Evolutionary conservation across 2,888 invertebrate species (phyloP), one percentile per base, ranked within the genome.

Genomic region (Pachycephus smyrnensis): DNA sequence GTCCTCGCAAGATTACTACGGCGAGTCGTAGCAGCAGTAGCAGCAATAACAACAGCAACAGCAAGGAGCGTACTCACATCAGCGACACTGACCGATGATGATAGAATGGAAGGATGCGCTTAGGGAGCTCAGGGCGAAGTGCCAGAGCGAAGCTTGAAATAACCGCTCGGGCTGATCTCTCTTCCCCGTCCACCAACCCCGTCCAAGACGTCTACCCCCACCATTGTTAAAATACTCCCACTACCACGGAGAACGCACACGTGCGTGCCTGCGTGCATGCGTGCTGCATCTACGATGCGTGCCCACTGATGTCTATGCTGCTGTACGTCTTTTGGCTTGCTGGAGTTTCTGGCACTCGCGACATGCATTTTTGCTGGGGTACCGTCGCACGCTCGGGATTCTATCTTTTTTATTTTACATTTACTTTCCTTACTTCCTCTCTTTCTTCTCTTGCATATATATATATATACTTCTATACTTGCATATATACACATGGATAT

Each of bases 71-170:
- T 9, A 71, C 71, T 71, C n/a, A 71, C 32, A 23, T 55, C 32
- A 71, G 31, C 71, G 71, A 71, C 71, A 71, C 71, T 71, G 71
- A 71, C 71, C 71, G 69, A 77, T 68, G 77, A 75, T 80, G 80
- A 82, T 82, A 55, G 55, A 23, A 55, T 55, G 55, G 55, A 82
- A 86, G 83, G 86, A 87, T 85, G 79, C 86, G 84, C 86, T 81
- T 81, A 83, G 86, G 86, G 84, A 88, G 89, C 90, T 90, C 88
- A 88, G 87, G 89, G 88, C 90, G 86, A 89, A 91, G 90, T 90
- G 91, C 89, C 90, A 88, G 87, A 88, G 82, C 84, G 88, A 86
- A 83, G 90, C 91, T 90, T 88, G 90, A 90, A 91, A 91, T 91
- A 91, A 90, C 90, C 88, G 86, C 86, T 84, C 85, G 86, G 86